Base-by-base conservation (phyloP, 2,797 vertebrate species). In the Enteromius afrohamiltoni region DNA sequence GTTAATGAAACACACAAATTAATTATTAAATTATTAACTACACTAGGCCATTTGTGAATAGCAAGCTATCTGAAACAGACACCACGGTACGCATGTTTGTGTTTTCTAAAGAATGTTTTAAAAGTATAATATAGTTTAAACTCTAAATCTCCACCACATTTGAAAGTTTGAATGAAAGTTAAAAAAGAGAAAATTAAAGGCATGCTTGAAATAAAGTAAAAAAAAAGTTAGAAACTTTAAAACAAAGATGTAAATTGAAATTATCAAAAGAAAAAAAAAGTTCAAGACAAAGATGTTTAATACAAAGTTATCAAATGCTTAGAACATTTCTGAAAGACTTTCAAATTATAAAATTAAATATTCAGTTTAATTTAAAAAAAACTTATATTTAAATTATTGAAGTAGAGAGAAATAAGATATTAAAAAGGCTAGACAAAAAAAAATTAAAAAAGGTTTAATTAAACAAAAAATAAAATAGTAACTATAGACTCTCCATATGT, bases 21-120 rank as follows among this genome's bases (percentile, higher is more conserved):
- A 37, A 40, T 34, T 11, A n/a, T 51, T 65, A 9, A 37, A 73
- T 37, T 11, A 62, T 71, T 74, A 51, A 76, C 71, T 16, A 82
- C 45, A 53, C 26, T 68, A 40, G 21, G 7, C 21, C 45, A 26
- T 55, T 42, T 42, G 74, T 55, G 11, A 51, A 23, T 17, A 51
- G 26, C n/a, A 2, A 14, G 19, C 6, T 1, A 2, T 69, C 40
- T 55, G 7, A 58, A 58, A 58, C 2, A 17, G 34, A 42, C 34
- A 42, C 4, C 13, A 58, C 1, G 10, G 31, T 17, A 23, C 0
- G 1, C 0, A 37, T 16, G 6, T 23, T 76, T 49, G 47, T 19
- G 29, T 13, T 55, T 55, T 40, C 3, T 76, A 23, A 23, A 13
- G 21, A 58, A 75, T 58, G n/a, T 34, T 55, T 37, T 58, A 23